Percentiles rank a stretch among this genome's conserved stretches.
Evolutionary conservation across 1,140 invertebrate species (phyloP).

Genomic region (Tetramorium alpestre): DNA sequence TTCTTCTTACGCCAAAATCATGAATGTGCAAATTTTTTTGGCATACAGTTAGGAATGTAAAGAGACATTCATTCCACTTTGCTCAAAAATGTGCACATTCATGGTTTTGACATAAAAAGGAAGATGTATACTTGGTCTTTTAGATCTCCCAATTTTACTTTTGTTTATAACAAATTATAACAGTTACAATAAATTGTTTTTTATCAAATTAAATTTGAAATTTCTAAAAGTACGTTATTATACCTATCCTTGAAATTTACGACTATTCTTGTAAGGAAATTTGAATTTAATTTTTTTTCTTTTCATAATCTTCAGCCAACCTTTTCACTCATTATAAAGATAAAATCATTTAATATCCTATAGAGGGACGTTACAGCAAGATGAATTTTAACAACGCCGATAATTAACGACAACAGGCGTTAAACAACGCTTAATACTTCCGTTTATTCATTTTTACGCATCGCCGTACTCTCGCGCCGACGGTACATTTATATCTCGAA

Average conservation of each 20-base stretch:
- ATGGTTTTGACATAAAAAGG: no score
- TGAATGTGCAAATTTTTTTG: no score
- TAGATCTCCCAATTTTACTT: background rate
- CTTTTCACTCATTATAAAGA: constrained; percentile 2
- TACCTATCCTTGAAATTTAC: background rate
- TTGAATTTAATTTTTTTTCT: no score
- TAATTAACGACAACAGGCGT: background rate
- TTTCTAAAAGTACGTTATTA: background rate
- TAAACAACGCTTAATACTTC: background rate
- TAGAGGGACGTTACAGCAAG: background rate
- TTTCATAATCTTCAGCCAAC: background rate
- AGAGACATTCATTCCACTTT: no score
- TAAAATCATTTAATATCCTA: background rate
- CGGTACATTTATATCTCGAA: constrained; percentile 31
- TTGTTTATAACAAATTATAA: background rate
- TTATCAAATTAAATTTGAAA: background rate
- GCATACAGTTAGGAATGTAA: no score
- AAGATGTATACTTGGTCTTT: no score
- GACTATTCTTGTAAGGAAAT: background rate
- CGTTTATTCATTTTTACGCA: constrained; percentile 1
- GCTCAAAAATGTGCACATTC: no score
- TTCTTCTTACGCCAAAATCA: no score
- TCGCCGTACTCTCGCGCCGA: background rate
- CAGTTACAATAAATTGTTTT: no score
- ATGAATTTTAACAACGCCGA: background rate